Base-by-base conservation (phyloP, 2,113 vertebrate genomes). In the Indri indri region DNA sequence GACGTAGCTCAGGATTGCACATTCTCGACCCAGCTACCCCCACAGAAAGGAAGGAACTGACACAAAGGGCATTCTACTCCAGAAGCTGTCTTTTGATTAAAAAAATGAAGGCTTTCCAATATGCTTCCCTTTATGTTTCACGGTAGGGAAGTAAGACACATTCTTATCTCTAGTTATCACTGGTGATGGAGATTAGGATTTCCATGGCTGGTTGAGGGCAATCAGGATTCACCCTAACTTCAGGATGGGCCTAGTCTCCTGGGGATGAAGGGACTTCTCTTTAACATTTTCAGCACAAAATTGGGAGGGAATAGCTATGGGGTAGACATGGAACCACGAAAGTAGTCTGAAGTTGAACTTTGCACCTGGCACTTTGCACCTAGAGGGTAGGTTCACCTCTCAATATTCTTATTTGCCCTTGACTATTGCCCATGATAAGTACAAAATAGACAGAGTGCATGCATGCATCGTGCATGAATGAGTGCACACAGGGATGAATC, bases 381-480 rank as follows among this genome's bases (percentile, higher is more conserved):
- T 40, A 16, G 17, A 68, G 12, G 42, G 8, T 4, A 17, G 34
- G 3, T 25, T 84, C 63, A 66, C 6, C 52, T 54, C 16, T 71
- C 18, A 14, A 1, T 34, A 18, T 74, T 70, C 47, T 37, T 30
- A 6, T 30, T 66, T 91, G 23, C 27, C 84, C 16, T 50, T 40
- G 68, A 32, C 27, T 12, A 1, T 5, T 6, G 6, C 10, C 11
- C 37, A 17, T 0, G 1, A 3, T 12, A 11, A 76, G 20, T 7
- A 32, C 34, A n/a, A n/a, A 61, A n/a, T 16, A 27, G 63, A 25
- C 25, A 1, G 9, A 10, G 22, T 32, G 22, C 34, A 37, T 1
- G 16, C 6, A 4, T 9, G 32, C 0, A 2, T 25, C 7, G 3
- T 2, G 32, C n/a, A 12, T 12, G 32, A n/a, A 37, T 0, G 8